phyloP scores from a whole-genome alignment of 2,888 invertebrate species.

The Acanthacorydalis orientalis region DNA sequence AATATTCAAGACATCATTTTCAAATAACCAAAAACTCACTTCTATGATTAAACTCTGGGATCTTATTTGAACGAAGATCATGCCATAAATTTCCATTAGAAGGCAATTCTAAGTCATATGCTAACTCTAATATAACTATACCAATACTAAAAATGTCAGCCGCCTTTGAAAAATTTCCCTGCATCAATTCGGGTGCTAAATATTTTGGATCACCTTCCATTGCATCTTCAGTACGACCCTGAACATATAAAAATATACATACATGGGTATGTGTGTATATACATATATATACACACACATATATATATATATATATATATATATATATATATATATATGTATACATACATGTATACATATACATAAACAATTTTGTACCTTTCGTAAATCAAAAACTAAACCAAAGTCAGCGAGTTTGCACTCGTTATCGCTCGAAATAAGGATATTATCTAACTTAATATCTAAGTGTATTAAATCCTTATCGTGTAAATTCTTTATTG shows the following conservation, averaged over 20 bases:
- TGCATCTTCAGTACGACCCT: constrained; percentile 34
- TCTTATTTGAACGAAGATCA: constrained; percentile 34
- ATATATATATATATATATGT: constrained; percentile 1
- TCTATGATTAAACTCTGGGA: constrained; percentile 30
- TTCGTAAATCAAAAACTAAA: constrained; percentile 43
- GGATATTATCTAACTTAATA: constrained; percentile 62
- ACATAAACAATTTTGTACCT: constrained; percentile 17
- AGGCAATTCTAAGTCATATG: constrained; percentile 52
- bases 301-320: background rate
- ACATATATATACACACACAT: too few relatives aligned
- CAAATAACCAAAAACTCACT: constrained; percentile 15
- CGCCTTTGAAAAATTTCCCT: constrained; percentile 43
- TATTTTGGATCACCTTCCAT: constrained; percentile 63
- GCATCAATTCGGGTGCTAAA: constrained; percentile 53
- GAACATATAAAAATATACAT: constrained; percentile 4
- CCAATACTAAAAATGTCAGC: constrained; percentile 64
- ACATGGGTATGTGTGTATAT: background rate
- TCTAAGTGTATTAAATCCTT: constrained; percentile 54
- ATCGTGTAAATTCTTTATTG: constrained; percentile 48
- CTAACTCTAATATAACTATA: constrained; percentile 51
- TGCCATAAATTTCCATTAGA: constrained; percentile 53
- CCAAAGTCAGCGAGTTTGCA: constrained; percentile 67
- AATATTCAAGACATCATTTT: background rate
- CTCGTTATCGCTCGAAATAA: constrained; percentile 41
- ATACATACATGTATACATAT: background rate